Percentiles rank a stretch among this genome's conserved stretches.
These are phyloP conservation scores for Clanis bilineata DNA, from an alignment of 2,888 invertebrate genomes.

Conservation along the genomic window DNA sequence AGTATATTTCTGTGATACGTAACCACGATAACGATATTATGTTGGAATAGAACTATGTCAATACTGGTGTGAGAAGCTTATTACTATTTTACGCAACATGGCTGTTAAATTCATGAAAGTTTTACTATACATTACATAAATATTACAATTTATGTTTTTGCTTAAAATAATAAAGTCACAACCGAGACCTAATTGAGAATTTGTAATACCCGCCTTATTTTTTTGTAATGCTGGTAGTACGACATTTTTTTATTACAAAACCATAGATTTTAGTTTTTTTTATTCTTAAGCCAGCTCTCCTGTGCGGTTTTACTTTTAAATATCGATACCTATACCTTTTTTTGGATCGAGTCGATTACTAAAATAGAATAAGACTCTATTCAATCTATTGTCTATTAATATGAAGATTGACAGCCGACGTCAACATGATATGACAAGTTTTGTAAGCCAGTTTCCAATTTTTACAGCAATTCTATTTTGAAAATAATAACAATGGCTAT, in stretches of 20 bases:
- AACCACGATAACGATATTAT: neutral
- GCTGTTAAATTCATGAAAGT: neutral
- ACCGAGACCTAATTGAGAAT: neutral
- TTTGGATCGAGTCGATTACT: constrained; percentile 1
- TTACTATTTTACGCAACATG: neutral
- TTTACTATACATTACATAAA: neutral
- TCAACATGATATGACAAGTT: constrained; percentile 66
- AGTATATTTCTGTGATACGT: neutral
- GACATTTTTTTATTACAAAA: neutral
- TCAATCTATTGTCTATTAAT: neutral
- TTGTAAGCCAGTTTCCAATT: constrained; percentile 47
- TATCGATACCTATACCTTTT: no score
- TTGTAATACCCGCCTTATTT: neutral
- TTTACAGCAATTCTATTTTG: constrained; percentile 33
- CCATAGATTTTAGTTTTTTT: no score
- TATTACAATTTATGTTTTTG: neutral
- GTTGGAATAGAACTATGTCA: neutral
- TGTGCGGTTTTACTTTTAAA: no score
- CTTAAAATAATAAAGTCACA: neutral
- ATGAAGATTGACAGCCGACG: constrained; percentile 15
- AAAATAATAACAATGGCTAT: constrained; percentile 59
- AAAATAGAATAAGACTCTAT: no score
- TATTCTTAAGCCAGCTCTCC: no score
- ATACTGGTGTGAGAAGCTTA: neutral
- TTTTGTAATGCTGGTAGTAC: neutral